Evolutionary conservation across 92 coral and sea anemone genomes (phyloP).

Genomic region (Actinernus sp.): DNA sequence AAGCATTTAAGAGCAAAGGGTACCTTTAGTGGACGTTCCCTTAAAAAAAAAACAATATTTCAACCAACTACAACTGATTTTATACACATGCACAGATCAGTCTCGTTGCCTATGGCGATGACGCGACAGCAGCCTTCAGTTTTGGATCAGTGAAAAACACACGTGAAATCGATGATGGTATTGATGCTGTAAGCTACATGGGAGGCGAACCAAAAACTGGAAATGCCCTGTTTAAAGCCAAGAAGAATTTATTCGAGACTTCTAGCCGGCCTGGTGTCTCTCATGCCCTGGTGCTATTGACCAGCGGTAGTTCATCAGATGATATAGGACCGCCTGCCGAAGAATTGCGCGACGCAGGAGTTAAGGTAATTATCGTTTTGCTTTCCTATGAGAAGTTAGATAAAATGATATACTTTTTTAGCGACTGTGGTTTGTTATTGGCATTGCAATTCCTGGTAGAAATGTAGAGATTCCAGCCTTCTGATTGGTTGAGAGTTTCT

Average conservation of each 20-base stretch:
- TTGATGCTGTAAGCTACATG: slow-evolving; percentile 81
- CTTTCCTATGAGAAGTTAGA: too few relatives aligned
- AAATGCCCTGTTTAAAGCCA: slow-evolving; percentile 71
- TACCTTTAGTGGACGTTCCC: neutral
- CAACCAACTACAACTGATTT: neutral
- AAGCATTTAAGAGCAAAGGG: too few relatives aligned
- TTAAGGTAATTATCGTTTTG: slow-evolving; percentile 51
- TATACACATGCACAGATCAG: slow-evolving; percentile 14
- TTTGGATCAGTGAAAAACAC: slow-evolving; percentile 49
- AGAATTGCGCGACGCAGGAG: slow-evolving; percentile 83
- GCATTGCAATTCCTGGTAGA: too few relatives aligned
- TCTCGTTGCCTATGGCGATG: slow-evolving; percentile 75
- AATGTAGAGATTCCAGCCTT: too few relatives aligned
- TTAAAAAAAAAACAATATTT: neutral
- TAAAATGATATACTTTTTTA: too few relatives aligned
- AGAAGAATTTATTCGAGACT: slow-evolving; percentile 60
- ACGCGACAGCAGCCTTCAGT: slow-evolving; percentile 67
- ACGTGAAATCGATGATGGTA: slow-evolving; percentile 68
- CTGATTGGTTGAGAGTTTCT: too few relatives aligned
- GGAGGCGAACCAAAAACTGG: slow-evolving; percentile 91
- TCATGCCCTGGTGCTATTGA: slow-evolving; percentile 72
- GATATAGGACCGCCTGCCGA: slow-evolving; percentile 79
- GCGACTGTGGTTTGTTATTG: too few relatives aligned
- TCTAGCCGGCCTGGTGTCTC: slow-evolving; percentile 77
- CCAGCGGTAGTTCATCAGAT: slow-evolving; percentile 88